Evolutionary conservation across 2,797 vertebrate genomes (phyloP).

Genomic region (Leptodactylus fallax): DNA sequence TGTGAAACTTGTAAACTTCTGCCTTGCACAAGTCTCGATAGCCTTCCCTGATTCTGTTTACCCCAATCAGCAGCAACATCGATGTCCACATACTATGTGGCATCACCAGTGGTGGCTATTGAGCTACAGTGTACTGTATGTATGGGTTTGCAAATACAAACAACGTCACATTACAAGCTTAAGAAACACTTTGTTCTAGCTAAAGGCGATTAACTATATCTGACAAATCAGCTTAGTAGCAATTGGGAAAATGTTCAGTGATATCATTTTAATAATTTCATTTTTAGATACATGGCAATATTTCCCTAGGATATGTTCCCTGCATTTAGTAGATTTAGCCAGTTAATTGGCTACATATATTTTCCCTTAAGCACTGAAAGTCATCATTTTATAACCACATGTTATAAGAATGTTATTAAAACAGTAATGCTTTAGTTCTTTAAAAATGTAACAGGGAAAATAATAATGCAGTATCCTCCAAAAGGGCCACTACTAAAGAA

Average conservation of each 20-base stretch:
- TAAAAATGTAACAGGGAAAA: not conserved
- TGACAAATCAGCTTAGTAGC: not conserved
- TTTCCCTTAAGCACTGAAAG: not conserved
- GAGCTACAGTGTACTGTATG: not conserved
- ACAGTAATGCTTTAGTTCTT: not conserved
- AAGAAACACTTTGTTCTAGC: not conserved
- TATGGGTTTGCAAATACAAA: too few relatives aligned
- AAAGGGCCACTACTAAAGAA: too few relatives aligned
- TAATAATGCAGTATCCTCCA: too few relatives aligned
- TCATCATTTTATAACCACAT: not conserved
- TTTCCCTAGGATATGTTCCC: not conserved
- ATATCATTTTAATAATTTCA: not conserved
- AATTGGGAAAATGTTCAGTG: not conserved
- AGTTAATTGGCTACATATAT: constrained; percentile 11
- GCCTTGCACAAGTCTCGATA: too few relatives aligned
- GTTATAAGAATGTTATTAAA: not conserved
- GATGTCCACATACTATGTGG: not conserved
- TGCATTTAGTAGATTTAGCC: not conserved
- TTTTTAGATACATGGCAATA: not conserved
- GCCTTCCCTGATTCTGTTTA: too few relatives aligned
- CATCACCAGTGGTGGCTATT: not conserved
- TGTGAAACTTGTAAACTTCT: too few relatives aligned
- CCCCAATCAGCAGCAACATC: too few relatives aligned
- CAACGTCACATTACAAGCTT: too few relatives aligned
- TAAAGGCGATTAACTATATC: not conserved